Base-by-base conservation (phyloP, 2,113 vertebrate species). In the Neolamprologus sp. region DNA sequence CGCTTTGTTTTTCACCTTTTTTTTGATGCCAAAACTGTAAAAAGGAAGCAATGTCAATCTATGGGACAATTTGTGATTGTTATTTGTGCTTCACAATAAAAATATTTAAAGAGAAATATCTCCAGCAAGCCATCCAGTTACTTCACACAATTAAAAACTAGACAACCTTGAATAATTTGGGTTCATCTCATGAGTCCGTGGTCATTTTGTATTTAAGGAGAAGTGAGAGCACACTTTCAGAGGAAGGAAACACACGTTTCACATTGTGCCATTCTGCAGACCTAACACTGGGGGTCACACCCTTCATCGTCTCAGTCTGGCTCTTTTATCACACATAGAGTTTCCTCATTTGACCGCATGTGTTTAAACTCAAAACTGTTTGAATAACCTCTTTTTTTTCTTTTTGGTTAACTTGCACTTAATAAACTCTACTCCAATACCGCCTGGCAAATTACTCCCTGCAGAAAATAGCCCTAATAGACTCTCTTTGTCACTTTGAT, bases 401-500 rank as follows among this genome's bases (percentile, higher is more conserved):
- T 28, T 55, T 21, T 82, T 31, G 2, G 23, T 68, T 84, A 9
- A 80, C 86, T 80, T 68, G 21, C 73, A 16, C 37, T 45, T 55
- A 58, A 71, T 4, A 5, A 78, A 80, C 33, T 80, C 26, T 19
- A 4, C 54, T 60, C 71, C 31, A 55, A 35, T 71, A n/a, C 21
- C n/a, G 12, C 28, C 81, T 51, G 81, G 16, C 9, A 86, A 54
- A 87, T 81, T 28, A 2, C 55, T 71, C n/a, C 16, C 73, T 9
- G 2, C 13, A 63, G n/a, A 68, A 87, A 85, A 68, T n/a, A 31
- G 16, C 63, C 83, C 42, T 80, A 23, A 83, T 12, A 79, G 63
- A 33, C 68, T 83, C 33, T 51, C 47, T 23, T 49, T 7, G 60
- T 83, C 80, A 82, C 68, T 93, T 71, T 83, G 49, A 86, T 90